A percentile compares a stretch with the other conserved stretches of the same genome.
These are phyloP conservation scores for Nothobranchius kuhntae DNA, from an alignment of 2,113 vertebrate genomes.

Conservation along the genomic window DNA sequence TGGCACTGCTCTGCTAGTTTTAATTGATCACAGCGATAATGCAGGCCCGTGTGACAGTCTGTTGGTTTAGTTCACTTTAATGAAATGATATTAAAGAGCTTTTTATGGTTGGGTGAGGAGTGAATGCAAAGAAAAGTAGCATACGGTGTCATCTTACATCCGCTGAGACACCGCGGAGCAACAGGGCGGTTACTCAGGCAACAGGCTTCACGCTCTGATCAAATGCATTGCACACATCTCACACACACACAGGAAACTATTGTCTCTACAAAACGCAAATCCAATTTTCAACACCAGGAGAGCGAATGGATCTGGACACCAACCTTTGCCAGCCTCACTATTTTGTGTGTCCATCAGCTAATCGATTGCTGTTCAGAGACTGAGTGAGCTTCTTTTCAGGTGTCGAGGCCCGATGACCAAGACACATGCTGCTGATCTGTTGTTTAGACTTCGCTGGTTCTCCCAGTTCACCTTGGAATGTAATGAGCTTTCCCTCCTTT, in stretches of 20 bases:
- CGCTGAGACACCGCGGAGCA: slow-evolving; percentile 13
- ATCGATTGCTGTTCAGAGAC: slow-evolving; percentile 47
- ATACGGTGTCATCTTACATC: slow-evolving; percentile 6
- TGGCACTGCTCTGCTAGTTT: slow-evolving; percentile 40
- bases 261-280: slow-evolving; percentile 57
- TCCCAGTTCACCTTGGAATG: slow-evolving; percentile 5
- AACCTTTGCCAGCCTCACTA: slow-evolving; percentile 29
- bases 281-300: slow-evolving; percentile 27
- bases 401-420: slow-evolving; percentile 17
- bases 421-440: not conserved
- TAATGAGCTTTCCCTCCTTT: slow-evolving; percentile 29
- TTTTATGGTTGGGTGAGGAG: slow-evolving; percentile 50
- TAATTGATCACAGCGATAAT: slow-evolving; percentile 65
- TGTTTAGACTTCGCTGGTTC: slow-evolving; percentile 4
- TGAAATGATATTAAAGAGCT: slow-evolving; percentile 53
- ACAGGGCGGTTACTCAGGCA: slow-evolving; percentile 46
- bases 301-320: slow-evolving; percentile 4
- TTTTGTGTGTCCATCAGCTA: slow-evolving; percentile 19
- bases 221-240: slow-evolving; percentile 38
- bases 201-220: slow-evolving; percentile 33
- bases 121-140: slow-evolving; percentile 39
- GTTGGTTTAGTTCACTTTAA: slow-evolving; percentile 56
- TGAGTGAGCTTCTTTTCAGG: slow-evolving; percentile 24
- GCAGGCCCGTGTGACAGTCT: slow-evolving; percentile 48
- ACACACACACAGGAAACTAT: slow-evolving; percentile 41